phyloP scores from a whole-genome alignment of 2,888 invertebrate genomes.

The Dromius quadrimaculatus region DNA sequence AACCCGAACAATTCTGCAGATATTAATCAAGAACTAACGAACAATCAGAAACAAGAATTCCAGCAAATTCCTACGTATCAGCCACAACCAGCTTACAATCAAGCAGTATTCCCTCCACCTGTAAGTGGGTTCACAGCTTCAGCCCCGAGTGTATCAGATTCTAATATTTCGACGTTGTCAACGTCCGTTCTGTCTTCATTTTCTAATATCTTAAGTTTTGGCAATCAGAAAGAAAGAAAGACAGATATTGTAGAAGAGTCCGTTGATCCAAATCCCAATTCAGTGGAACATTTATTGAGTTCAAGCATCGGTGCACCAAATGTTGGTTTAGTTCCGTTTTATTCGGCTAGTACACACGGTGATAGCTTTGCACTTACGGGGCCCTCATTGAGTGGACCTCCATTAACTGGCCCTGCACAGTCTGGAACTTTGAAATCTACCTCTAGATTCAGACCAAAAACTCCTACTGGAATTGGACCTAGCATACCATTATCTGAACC shows the following conservation, averaged over 20 bases:
- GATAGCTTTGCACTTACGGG: slow-evolving; percentile 56
- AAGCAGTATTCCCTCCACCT: not conserved
- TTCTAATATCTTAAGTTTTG: slow-evolving; percentile 67
- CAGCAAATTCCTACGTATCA: slow-evolving; percentile 61
- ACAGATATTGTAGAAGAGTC: not conserved
- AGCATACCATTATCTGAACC: not conserved
- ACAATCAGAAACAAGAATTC: slow-evolving; percentile 58
- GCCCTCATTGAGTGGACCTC: slow-evolving; percentile 54
- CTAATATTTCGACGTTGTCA: slow-evolving; percentile 47
- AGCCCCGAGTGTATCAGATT: not conserved
- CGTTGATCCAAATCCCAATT: not conserved
- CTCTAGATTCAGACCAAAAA: too few relatives aligned
- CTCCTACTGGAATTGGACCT: not conserved
- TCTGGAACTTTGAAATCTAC: too few relatives aligned
- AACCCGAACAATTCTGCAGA: not conserved
- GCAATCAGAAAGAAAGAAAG: slow-evolving; percentile 35
- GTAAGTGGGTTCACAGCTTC: not conserved
- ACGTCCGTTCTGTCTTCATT: slow-evolving; percentile 76
- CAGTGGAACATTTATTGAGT: slow-evolving; percentile 29
- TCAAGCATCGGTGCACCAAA: slow-evolving; percentile 55
- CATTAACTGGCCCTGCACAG: not conserved
- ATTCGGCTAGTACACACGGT: not conserved
- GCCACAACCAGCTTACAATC: slow-evolving; percentile 61
- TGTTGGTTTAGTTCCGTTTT: slow-evolving; percentile 57
- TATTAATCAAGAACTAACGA: slow-evolving; percentile 36